Conservation (phyloP, 2,888 invertebrate genomes). For the Diarsia dahlii region DNA sequence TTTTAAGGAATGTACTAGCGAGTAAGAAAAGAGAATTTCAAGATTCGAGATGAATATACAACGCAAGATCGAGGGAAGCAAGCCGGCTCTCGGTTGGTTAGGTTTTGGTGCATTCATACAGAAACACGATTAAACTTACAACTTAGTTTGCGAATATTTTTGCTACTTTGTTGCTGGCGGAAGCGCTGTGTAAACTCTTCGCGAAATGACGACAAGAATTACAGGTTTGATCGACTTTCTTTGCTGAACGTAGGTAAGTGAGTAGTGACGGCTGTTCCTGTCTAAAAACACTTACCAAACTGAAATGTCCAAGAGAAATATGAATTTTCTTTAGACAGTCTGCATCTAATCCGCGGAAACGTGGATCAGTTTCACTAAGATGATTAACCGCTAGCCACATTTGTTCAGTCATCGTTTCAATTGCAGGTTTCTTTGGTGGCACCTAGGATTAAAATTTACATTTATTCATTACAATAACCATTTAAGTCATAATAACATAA, state of each 20-base stretch:
- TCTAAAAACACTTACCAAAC: constrained; percentile 83
- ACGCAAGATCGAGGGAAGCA: too few relatives aligned
- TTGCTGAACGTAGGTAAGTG: neutral
- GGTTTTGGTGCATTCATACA: too few relatives aligned
- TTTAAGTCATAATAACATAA: too few relatives aligned
- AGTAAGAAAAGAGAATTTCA: too few relatives aligned
- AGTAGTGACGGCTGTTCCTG: neutral
- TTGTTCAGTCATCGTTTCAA: constrained; percentile 91
- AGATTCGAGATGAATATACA: too few relatives aligned
- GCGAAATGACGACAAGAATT: neutral
- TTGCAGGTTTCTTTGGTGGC: constrained; percentile 91
- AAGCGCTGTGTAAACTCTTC: neutral
- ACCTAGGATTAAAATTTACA: constrained; percentile 67
- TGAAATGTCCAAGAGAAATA: constrained; percentile 91
- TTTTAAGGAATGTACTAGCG: too few relatives aligned
- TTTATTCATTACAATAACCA: too few relatives aligned
- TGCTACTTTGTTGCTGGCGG: neutral
- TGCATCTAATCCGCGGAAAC: constrained; percentile 88
- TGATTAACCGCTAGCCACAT: constrained; percentile 94
- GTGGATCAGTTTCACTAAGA: constrained; percentile 90
- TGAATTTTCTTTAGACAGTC: constrained; percentile 91
- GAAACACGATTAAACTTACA: too few relatives aligned
- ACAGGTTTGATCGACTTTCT: neutral
- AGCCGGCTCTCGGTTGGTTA: too few relatives aligned
- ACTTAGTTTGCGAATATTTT: neutral